Evolutionary conservation across 2,113 vertebrate genomes (phyloP), one percentile per base, ranked within the genome.

Genomic region (Sorex fumeus): DNA sequence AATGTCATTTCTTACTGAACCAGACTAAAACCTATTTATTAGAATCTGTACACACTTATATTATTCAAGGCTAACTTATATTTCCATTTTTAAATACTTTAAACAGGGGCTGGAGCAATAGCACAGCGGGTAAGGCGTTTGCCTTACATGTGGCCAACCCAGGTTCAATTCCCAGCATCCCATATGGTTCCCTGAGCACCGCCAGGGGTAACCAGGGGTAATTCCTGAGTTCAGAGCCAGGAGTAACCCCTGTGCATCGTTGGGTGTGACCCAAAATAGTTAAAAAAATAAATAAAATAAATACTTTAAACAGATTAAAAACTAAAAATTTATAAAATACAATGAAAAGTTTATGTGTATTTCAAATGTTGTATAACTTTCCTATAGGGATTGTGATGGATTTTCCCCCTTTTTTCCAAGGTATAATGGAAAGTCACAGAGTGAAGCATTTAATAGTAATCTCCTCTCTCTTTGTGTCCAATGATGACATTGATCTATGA

Each of bases 31-130:
- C 10, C 76, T 70, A 69, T 21, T 50, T 30, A 75, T 91, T 76
- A 87, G 60, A 74, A 82, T 28, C 74, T 45, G 87, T 21, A 82
- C 3, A 43, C 6, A 45, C 75, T 45, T 78, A 43, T 25, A 62
- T 40, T 82, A 80, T 77, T 90, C 36, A 92, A 87, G 40, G 27
- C 66, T 90, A 91, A 91, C 53, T 40, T 47, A 53, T 45, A 84
- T 47, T 88, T 71, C 30, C 23, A 82, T 40, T 19, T 79, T 87
- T 60, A 60, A 21, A 60, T 60, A 60, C 4, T 60, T 57, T 57
- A 57, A 19, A 57, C 53, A 57, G 15, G 18, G 45, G 11, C 11
- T 47, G 11, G 11, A 47, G 45, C 45, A 47, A 47, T 47, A 47
- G 45, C 11, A 47, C 45, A 47, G 45, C 45, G 11, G 45, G 45